Evolutionary conservation across 2,113 vertebrate genomes (phyloP).

Genomic region (Centropristis striata): DNA sequence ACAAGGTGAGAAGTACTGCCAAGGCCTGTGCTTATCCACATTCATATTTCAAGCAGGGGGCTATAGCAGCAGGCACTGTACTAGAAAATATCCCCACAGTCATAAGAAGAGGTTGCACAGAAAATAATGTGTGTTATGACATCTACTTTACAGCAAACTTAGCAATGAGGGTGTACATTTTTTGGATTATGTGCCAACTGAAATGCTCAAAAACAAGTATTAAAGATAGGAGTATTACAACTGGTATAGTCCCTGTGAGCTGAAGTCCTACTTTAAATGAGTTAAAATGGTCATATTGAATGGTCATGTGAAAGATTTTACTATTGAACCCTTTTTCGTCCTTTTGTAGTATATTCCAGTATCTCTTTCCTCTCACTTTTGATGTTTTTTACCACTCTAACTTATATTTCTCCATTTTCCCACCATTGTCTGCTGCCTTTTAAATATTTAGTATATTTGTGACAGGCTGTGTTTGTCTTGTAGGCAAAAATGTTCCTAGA

Average conservation of each 20-base stretch:
- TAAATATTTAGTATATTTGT: not conserved
- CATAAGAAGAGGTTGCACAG: not conserved
- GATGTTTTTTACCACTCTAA: not conserved
- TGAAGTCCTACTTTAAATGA: not conserved
- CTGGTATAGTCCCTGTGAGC: not conserved
- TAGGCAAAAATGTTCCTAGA: not conserved
- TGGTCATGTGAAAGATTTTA: constrained; percentile 2
- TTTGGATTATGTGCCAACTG: not conserved
- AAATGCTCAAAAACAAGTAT: not conserved
- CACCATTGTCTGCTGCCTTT: not conserved
- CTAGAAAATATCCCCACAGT: not conserved
- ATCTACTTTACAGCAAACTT: not conserved
- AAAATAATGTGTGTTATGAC: not conserved
- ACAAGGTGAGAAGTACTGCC: constrained; percentile 18
- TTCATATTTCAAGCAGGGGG: constrained; percentile 20
- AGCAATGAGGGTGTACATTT: not conserved
- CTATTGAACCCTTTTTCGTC: constrained; percentile 1
- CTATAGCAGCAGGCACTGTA: not conserved
- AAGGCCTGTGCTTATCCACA: constrained; percentile 13
- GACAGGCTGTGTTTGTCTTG: not conserved
- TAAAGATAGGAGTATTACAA: not conserved
- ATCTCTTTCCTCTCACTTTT: not conserved
- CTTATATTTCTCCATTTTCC: not conserved
- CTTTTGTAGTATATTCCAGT: not conserved
- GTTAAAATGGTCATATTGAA: not conserved